These are phyloP conservation scores for Agapornis roseicollis DNA, from an alignment of 2,113 vertebrate genomes.

Conservation along the genomic window DNA sequence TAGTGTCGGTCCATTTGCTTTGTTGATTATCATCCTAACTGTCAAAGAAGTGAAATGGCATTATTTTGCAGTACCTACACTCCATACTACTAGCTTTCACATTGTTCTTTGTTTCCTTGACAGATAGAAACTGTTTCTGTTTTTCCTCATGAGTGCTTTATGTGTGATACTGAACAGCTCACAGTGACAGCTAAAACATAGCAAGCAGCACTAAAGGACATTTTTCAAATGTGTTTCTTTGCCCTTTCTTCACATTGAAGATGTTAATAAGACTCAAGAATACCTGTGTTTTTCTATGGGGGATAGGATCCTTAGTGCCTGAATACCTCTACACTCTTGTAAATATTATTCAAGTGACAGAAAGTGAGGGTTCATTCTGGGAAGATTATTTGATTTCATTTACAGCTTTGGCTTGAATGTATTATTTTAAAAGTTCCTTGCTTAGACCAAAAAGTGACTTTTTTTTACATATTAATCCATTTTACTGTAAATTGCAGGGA, in stretches of 20 bases:
- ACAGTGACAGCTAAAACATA: not conserved
- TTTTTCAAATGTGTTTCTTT: slow-evolving; percentile 16
- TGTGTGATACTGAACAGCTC: not conserved
- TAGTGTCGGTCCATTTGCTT: slow-evolving; percentile 44
- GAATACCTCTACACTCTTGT: not conserved
- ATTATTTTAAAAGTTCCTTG: not conserved
- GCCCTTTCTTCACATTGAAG: not conserved
- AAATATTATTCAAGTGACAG: not conserved
- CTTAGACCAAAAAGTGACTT: not conserved
- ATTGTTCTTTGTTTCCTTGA: slow-evolving; percentile 40
- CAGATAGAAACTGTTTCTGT: slow-evolving; percentile 48
- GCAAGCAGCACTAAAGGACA: not conserved
- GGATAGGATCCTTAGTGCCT: not conserved
- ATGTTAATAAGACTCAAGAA: slow-evolving; percentile 14
- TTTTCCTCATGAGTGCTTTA: slow-evolving; percentile 45
- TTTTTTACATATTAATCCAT: not conserved
- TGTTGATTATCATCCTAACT: slow-evolving; percentile 51
- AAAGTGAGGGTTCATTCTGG: not conserved
- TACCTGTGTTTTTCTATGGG: not conserved
- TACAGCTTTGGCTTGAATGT: not conserved
- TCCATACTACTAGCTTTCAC: not conserved
- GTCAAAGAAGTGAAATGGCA: slow-evolving; percentile 43
- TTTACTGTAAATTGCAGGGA: not conserved
- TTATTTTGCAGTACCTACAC: not conserved
- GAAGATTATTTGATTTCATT: not conserved